Conservation (phyloP, 2,113 vertebrate genomes). For the Cepphus grylle region DNA sequence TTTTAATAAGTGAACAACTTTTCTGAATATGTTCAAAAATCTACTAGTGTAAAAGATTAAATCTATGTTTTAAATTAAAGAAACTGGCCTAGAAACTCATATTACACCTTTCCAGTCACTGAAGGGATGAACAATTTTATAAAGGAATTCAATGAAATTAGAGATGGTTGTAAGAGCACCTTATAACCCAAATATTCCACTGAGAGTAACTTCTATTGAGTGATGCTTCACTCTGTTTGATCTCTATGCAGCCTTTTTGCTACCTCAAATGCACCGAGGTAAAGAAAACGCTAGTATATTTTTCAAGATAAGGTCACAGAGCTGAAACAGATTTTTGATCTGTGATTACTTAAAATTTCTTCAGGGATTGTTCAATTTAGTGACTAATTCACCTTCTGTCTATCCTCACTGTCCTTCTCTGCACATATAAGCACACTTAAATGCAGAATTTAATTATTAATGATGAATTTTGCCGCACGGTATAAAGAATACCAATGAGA, state of each 20-base stretch:
- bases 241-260: neutral
- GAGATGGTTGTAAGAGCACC: neutral
- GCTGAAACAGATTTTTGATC: conserved; percentile 47
- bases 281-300: neutral
- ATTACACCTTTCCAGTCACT: neutral
- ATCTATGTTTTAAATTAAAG: neutral
- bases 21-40: neutral
- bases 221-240: conserved; percentile 47
- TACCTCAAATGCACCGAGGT: neutral
- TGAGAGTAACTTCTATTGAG: conserved; percentile 12
- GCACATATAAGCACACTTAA: neutral
- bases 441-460: conserved; percentile 23
- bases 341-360: conserved; percentile 45
- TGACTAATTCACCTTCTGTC: neutral
- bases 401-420: neutral
- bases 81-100: neutral
- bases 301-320: conserved; percentile 43
- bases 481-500: conserved; percentile 7
- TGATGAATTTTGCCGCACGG: neutral
- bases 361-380: conserved; percentile 26
- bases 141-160: conserved; percentile 22
- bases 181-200: conserved; percentile 27
- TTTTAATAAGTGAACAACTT: neutral
- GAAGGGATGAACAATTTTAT: neutral
- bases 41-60: neutral